Conservation (phyloP, 2,797 vertebrate species). For the Falco biarmicus region DNA sequence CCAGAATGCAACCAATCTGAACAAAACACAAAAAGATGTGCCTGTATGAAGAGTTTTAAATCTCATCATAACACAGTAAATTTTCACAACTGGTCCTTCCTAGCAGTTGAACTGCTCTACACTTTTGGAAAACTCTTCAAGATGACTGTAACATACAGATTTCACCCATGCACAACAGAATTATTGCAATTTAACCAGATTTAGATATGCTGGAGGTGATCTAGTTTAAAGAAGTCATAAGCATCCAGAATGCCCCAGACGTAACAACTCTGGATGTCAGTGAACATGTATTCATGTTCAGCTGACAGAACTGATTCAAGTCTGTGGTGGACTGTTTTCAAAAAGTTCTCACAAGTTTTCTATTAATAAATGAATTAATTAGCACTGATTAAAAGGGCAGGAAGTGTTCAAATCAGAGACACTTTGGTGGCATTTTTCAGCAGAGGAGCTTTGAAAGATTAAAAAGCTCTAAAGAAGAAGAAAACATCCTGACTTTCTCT, state of each 20-base stretch:
- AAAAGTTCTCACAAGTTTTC: background rate
- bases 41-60: background rate
- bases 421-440: background rate
- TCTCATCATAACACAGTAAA: background rate
- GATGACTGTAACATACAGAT: background rate
- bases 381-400: background rate
- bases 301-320: background rate
- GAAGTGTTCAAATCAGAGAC: background rate
- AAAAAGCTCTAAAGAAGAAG: background rate
- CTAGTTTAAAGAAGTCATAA: background rate
- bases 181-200: background rate
- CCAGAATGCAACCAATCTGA: background rate
- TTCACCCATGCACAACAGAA: background rate
- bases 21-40: background rate
- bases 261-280: background rate
- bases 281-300: accelerated
- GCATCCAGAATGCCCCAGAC: background rate
- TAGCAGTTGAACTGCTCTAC: background rate
- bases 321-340: background rate
- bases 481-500: background rate
- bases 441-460: background rate
- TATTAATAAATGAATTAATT: background rate
- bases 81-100: background rate
- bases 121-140: background rate
- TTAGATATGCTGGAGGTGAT: background rate